A percentile compares a stretch with the other conserved stretches of the same genome.
These are phyloP conservation scores for Oryzias celebensis DNA, from an alignment of 2,113 vertebrate species.

Conservation along the genomic window DNA sequence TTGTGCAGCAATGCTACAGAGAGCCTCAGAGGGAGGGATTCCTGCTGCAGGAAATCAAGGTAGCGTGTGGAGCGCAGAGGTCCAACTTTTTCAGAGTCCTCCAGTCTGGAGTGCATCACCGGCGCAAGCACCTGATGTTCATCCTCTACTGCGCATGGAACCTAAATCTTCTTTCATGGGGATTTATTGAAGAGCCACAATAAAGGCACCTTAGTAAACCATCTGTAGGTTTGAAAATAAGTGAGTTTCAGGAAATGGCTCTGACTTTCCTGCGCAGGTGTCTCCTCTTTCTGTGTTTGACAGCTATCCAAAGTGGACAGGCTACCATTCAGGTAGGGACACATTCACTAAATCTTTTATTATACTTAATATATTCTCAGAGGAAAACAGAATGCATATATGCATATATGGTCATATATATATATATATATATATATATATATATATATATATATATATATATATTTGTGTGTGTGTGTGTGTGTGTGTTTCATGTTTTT, in stretches of 20 bases:
- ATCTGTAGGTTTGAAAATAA: background rate
- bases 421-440: too few relatives aligned
- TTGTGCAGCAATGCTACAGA: constrained; percentile 16
- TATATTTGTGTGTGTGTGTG: too few relatives aligned
- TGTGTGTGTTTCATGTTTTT: too few relatives aligned
- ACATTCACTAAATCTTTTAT: background rate
- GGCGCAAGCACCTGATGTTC: constrained; percentile 59
- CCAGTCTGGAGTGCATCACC: constrained; percentile 48
- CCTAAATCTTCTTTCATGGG: background rate
- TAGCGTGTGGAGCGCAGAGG: constrained; percentile 43
- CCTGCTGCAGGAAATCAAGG: constrained; percentile 39
- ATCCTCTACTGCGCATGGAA: constrained; percentile 21
- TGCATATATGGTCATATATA: too few relatives aligned
- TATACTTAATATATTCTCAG: too few relatives aligned
- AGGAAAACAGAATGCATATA: too few relatives aligned
- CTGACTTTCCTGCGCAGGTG: constrained; percentile 57
- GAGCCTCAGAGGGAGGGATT: constrained; percentile 72
- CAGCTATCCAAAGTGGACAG: constrained; percentile 54
- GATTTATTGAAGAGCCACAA: background rate
- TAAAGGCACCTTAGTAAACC: background rate
- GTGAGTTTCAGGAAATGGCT: constrained; percentile 49
- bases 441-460: too few relatives aligned
- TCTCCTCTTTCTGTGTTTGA: constrained; percentile 70
- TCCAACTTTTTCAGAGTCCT: constrained; percentile 34
- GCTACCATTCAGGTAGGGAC: constrained; percentile 68